phyloP scores from a whole-genome alignment of 2,113 vertebrate species.

The Ibidorhyncha struthersii region DNA sequence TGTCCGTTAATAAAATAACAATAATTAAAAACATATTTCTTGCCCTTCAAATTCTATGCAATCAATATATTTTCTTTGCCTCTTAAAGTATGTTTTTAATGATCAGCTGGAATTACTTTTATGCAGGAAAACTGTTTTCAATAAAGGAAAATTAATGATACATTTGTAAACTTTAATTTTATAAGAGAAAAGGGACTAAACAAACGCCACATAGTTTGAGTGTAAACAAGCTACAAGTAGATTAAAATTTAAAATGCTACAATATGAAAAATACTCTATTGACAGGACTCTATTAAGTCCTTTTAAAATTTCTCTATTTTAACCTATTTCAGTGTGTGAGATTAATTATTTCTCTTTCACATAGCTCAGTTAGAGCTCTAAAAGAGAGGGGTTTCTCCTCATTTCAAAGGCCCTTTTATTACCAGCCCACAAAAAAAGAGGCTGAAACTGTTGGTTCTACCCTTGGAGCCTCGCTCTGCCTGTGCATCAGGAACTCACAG shows the following conservation, averaged over 20 bases:
- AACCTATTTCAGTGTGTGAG: background rate
- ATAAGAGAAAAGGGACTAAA: background rate
- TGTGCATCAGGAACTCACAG: background rate
- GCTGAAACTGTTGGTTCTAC: background rate
- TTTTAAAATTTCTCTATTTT: background rate
- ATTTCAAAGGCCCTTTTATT: background rate
- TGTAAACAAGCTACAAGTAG: background rate
- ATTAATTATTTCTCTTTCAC: background rate
- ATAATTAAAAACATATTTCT: constrained; percentile 61
- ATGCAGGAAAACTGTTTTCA: constrained; percentile 28
- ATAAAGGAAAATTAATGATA: constrained; percentile 18
- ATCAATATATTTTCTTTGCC: background rate
- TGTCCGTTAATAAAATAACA: constrained; percentile 47
- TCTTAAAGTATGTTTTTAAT: constrained; percentile 26
- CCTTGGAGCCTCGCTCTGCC: fast-evolving
- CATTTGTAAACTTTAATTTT: constrained; percentile 21
- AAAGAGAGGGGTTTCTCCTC: background rate
- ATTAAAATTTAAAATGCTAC: background rate
- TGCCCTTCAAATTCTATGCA: constrained; percentile 7
- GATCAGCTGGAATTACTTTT: constrained; percentile 34
- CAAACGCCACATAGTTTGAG: background rate
- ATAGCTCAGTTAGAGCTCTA: background rate
- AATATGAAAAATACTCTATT: background rate
- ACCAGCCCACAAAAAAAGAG: background rate
- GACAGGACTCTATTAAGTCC: too few species aligned